Evolutionary conservation across 2,113 vertebrate species (phyloP), one percentile per base, ranked within the genome.

Genomic region (Mormyrus iriodes): DNA sequence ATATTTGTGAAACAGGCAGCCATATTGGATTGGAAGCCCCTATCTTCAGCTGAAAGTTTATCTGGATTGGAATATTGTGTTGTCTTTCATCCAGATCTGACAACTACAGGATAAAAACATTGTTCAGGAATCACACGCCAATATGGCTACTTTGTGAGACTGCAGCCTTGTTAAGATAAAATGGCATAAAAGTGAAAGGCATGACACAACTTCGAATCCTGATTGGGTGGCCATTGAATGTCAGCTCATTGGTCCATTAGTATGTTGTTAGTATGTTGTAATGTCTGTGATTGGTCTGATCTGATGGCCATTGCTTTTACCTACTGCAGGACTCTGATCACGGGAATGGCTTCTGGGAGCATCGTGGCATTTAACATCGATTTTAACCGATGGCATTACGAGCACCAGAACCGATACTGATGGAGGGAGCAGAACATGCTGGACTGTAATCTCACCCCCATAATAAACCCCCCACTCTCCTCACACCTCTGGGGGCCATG

Each of bases 301-400:
- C 39, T 88, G 31, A 35, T 4, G 2, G 69, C 9, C 15, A 1
- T 86, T 83, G 24, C 21, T 92, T 42, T 88, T 2, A 2, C 19
- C 35, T n/a, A 87, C 65, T 95, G 51, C 95, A 99, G 98, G 97
- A 99, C 98, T 92, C 96, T 99, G 93, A 99, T 99, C 94, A 99
- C 98, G 17, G 98, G 98, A 93, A 99, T 99, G 98, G 98, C 98
- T 84, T 99, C 98, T 46, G 98, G 98, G 91, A 99, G 98, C 97
- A 99, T 99, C 0, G 98, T 99, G 95, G 98, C 98, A 89, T 99
- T 99, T 94, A 99, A 99, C 95, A 99, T 99, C 95, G 98, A 99
- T 96, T 99, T 99, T 97, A 99, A 99, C 95, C 97, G 98, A 93
- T 99, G 98, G 98, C 98, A 99, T 94, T 99, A 99, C 92, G 98